Conservation (phyloP, 2,888 invertebrate species). For the Cataglyphis livida region DNA sequence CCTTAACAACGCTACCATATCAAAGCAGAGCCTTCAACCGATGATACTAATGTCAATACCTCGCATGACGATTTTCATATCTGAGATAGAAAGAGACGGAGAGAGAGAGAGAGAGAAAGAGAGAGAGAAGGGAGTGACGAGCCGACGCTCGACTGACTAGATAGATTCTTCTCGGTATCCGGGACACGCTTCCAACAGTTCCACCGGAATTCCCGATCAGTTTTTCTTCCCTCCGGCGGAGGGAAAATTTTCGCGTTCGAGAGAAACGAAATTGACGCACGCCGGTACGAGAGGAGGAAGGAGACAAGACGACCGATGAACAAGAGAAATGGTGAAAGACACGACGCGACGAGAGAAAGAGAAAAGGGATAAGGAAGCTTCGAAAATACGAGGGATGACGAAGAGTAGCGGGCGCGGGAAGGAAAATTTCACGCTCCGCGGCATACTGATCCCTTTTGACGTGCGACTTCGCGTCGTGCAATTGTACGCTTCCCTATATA, state of each 20-base stretch:
- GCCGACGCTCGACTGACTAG: slow-evolving; percentile 33
- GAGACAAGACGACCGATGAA: slow-evolving; percentile 36
- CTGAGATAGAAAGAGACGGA: slow-evolving; percentile 56
- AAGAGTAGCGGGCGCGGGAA: slow-evolving; percentile 35
- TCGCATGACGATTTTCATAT: slow-evolving; percentile 79
- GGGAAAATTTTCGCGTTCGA: slow-evolving; percentile 65
- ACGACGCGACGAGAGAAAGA: slow-evolving; percentile 25
- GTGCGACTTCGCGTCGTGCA: slow-evolving; percentile 49
- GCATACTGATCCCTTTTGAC: slow-evolving; percentile 63
- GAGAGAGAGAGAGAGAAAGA: not conserved
- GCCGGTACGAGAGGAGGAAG: slow-evolving; percentile 27
- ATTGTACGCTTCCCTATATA: slow-evolving; percentile 51
- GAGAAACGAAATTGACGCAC: slow-evolving; percentile 40
- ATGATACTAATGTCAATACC: slow-evolving; percentile 77
- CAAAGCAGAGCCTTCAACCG: slow-evolving; percentile 21
- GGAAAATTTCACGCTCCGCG: slow-evolving; percentile 64
- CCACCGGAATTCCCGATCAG: slow-evolving; percentile 82
- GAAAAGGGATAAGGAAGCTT: slow-evolving; percentile 57
- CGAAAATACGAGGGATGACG: slow-evolving; percentile 41
- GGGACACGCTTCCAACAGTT: slow-evolving; percentile 81
- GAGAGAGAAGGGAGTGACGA: slow-evolving; percentile 42
- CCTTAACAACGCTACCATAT: slow-evolving; percentile 1
- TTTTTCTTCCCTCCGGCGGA: slow-evolving; percentile 74
- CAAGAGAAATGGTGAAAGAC: slow-evolving; percentile 18
- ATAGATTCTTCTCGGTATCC: slow-evolving; percentile 77